Base-by-base conservation (phyloP, 2,888 invertebrate genomes). In the Melipona beecheii region DNA sequence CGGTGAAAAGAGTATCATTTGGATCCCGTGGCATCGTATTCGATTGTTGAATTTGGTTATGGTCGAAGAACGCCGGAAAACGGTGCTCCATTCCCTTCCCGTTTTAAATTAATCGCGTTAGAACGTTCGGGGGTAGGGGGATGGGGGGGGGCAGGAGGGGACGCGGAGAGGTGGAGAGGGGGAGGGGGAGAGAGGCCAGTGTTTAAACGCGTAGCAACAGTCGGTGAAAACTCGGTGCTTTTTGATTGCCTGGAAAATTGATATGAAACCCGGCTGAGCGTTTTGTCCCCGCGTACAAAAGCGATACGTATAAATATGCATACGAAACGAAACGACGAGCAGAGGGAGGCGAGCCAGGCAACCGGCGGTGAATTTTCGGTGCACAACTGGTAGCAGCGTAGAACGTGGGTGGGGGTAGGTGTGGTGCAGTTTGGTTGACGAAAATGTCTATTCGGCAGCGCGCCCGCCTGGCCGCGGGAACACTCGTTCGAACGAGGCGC, bases 1-100 rank as follows among this genome's bases (percentile, higher is more conserved):
- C 77, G 82, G 27, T 66, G 75, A 83, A 80, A 79, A 85, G 87
- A 84, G 78, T 72, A 84, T 78, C 84, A 71, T 78, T 68, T 43
- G 74, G 52, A 65, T 36, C 78, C 64, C 71, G 62, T 64, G 43
- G 43, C 27, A 58, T 17, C 9, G 78, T 72, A 43, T 43, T 72
- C 66, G 64, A 82, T 76, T 83, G 82, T 81, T 75, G 75, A 65
- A 82, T 83, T 82, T 71, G 74, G 66, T 83, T 83, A 72, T 72
- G 83, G 68, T 64, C 75, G 73, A 64, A 49, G 76, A 73, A 24
- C 83, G 52, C 76, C 71, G 83, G 82, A 81, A 82, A 75, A 82
- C 66, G 71, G 70, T 68, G 65, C 74, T 75, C 66, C 71, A 83
- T 83, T 82, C 71, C 68, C 75, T 71, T 75, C 75, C 82, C 75